Evolutionary conservation across 1,140 invertebrate genomes (phyloP), one percentile per base, ranked within the genome.

Genomic region (Drosophila pseudoananassae): DNA sequence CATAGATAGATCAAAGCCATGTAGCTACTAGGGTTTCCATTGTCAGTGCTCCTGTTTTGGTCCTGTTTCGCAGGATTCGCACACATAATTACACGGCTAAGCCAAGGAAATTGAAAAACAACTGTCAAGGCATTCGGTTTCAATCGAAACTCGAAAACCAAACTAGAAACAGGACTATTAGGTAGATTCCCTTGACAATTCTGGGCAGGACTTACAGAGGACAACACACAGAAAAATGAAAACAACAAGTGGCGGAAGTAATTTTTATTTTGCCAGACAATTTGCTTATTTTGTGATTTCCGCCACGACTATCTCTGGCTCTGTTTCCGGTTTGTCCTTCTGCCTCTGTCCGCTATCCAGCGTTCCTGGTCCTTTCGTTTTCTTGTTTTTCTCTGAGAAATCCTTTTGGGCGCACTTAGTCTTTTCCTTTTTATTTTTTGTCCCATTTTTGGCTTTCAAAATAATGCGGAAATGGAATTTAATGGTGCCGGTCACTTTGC

Each of bases 191-290:
- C 43, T 23, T 46, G 43, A 46, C 23, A 15, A 36, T 36, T n/a
- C 9, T 15, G 78, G 81, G 81, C 82, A 85, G 87, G 78, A 36
- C 88, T 27, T 5, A 27, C 25, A 27, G 25, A 27, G 38, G 63
- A 14, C 38, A 36, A 14, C 12, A 6, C 14, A 14, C 3, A 20
- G 6, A 14, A 14, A 53, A 60, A 57, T 45, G 70, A 60, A 58
- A 40, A 47, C 17, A 8, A 33, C 17, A 43, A 27, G 59, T 82
- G 69, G 79, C 90, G 90, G 90, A 91, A 91, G 59, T 72, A 90
- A 91, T 91, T 91, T 91, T 91, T 91, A 91, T 91, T 91, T 91
- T 71, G 82, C 89, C 90, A 91, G 90, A 91, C 90, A 91, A 91
- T 91, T 91, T 91, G 85, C 80, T 91, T 91, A 91, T 85, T 91